Evolutionary conservation across 2,797 vertebrate genomes (phyloP).

Genomic region (Hoplostethus mediterraneus): DNA sequence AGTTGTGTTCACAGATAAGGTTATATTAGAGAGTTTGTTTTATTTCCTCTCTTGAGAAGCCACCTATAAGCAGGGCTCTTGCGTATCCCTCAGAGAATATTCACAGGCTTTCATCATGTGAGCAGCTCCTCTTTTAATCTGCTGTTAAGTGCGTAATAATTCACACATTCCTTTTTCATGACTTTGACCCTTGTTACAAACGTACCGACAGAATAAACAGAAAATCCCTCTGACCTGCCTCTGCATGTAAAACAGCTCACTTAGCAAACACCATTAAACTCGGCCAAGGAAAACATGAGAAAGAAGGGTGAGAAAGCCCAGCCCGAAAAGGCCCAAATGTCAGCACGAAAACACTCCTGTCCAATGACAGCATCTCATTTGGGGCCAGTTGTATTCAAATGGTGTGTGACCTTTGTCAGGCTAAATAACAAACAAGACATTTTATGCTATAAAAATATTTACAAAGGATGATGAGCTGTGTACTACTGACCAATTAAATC

Average conservation of each 20-base stretch:
- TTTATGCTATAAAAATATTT: conserved; percentile 1
- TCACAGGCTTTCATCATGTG: conserved; percentile 68
- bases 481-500: neutral
- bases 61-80: conserved; percentile 34
- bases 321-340: conserved; percentile 52
- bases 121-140: conserved; percentile 70
- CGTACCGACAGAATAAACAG: conserved; percentile 59
- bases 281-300: conserved; percentile 62
- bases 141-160: conserved; percentile 74
- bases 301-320: conserved; percentile 47
- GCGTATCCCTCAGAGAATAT: conserved; percentile 61
- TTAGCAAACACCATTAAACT: conserved; percentile 64
- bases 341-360: conserved; percentile 60
- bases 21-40: conserved; percentile 71
- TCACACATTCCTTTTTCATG: conserved; percentile 73
- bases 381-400: conserved; percentile 24
- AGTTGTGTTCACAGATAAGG: conserved; percentile 72
- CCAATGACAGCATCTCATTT: conserved; percentile 58
- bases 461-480: neutral
- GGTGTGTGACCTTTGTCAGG: conserved; percentile 35
- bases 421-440: neutral
- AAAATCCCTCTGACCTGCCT: conserved; percentile 72
- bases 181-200: conserved; percentile 74
- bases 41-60: conserved; percentile 67
- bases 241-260: conserved; percentile 71